These are phyloP conservation scores for Macrochelys suwanniensis DNA, from an alignment of 2,797 vertebrate genomes.

Conservation along the genomic window DNA sequence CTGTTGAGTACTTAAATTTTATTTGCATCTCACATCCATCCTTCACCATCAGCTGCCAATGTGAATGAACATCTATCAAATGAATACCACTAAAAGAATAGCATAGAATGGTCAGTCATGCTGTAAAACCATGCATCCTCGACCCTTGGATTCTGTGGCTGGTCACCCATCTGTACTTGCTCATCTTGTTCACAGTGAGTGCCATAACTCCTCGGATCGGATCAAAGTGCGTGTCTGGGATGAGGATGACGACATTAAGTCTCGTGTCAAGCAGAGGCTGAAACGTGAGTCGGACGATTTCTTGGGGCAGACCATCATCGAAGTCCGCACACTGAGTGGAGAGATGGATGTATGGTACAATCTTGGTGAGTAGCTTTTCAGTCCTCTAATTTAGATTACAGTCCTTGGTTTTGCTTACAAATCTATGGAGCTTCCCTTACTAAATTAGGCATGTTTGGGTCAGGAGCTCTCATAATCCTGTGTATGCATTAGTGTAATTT, in stretches of 20 bases:
- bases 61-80: neutral
- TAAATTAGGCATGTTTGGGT: neutral
- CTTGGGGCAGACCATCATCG: conserved; percentile 97
- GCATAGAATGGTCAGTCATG: neutral
- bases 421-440: too few species aligned
- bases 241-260: conserved; percentile 99
- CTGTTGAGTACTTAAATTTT: too few species aligned
- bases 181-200: conserved; percentile 86
- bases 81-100: neutral
- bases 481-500: neutral
- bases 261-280: conserved; percentile 95
- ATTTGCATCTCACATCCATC: neutral
- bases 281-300: conserved; percentile 98
- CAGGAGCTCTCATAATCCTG: neutral
- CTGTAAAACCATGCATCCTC: neutral
- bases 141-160: neutral
- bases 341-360: conserved; percentile 99
- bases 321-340: conserved; percentile 96
- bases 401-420: neutral
- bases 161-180: neutral
- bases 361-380: conserved; percentile 87
- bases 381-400: neutral
- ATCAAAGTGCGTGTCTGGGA: conserved; percentile 99
- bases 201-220: conserved; percentile 98
- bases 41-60: neutral